phyloP scores from a whole-genome alignment of 2,888 invertebrate genomes.

The Aspidiotus destructor region DNA sequence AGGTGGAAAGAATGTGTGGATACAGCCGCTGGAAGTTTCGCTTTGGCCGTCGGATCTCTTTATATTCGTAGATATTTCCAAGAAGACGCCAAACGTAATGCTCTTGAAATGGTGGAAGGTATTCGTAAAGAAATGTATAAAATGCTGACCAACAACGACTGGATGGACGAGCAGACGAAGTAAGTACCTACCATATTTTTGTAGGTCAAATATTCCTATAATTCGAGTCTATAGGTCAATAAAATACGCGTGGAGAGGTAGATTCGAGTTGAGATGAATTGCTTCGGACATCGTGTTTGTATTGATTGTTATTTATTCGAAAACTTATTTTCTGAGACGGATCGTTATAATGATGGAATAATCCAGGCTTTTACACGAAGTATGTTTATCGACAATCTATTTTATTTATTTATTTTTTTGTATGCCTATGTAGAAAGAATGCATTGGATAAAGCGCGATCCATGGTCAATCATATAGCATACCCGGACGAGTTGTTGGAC shows the following conservation, averaged over 20 bases:
- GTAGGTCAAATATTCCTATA: too few relatives aligned
- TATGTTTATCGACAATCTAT: too few relatives aligned
- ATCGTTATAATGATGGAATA: too few relatives aligned
- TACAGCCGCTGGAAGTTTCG: constrained; percentile 56
- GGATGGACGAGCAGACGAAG: constrained; percentile 84
- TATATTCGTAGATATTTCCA: constrained; percentile 82
- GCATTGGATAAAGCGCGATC: constrained; percentile 70
- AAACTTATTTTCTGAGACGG: too few relatives aligned
- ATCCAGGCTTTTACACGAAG: too few relatives aligned
- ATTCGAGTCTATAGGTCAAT: neutral
- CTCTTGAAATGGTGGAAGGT: constrained; percentile 76
- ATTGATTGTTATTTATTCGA: too few relatives aligned
- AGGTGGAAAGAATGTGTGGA: constrained; percentile 89
- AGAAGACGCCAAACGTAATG: constrained; percentile 70
- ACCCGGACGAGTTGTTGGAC: constrained; percentile 80
- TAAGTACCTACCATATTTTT: constrained; percentile 33
- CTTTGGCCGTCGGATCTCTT: constrained; percentile 56
- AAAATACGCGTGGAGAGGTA: neutral
- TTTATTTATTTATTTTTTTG: constrained; percentile 27
- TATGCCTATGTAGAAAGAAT: constrained; percentile 44
- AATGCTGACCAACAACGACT: constrained; percentile 67
- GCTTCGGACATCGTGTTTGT: too few relatives aligned
- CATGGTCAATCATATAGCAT: constrained; percentile 84
- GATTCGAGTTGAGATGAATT: too few relatives aligned
- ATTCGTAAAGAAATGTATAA: constrained; percentile 72